Percentiles rank a stretch among this genome's conserved stretches.
These are phyloP conservation scores for Brachionus sp. DNA, from an alignment of 1,140 invertebrate species.

Conservation along the genomic window DNA sequence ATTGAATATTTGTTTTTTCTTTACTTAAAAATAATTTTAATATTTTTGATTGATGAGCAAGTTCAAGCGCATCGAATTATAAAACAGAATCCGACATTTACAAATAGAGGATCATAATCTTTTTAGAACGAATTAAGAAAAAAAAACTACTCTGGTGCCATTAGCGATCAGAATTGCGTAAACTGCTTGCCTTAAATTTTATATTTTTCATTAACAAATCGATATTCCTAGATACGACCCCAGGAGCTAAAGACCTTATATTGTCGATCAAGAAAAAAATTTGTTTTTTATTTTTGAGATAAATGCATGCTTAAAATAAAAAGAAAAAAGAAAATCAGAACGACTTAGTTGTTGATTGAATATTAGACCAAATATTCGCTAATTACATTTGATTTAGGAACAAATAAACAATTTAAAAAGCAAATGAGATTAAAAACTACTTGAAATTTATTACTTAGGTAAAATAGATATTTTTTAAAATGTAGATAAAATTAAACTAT, in stretches of 20 bases:
- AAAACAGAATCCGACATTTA: neutral
- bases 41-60: neutral
- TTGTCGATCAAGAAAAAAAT: neutral
- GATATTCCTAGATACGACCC: neutral
- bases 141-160: neutral
- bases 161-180: neutral
- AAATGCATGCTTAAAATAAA: neutral
- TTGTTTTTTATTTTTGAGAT: neutral
- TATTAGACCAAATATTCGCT: conserved; percentile 1
- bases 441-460: neutral
- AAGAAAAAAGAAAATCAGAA: neutral
- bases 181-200: neutral
- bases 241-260: neutral
- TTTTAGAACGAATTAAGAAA: neutral
- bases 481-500: neutral
- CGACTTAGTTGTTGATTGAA: neutral
- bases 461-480: neutral
- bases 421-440: neutral
- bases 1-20: neutral
- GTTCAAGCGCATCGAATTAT: neutral
- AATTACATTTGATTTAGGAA: neutral
- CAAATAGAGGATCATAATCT: neutral
- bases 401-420: neutral
- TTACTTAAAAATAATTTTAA: neutral
- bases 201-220: neutral